Percentiles rank a stretch among this genome's conserved stretches.
phyloP scores from a whole-genome alignment of 2,888 invertebrate genomes.

The Morinoia aosen region DNA sequence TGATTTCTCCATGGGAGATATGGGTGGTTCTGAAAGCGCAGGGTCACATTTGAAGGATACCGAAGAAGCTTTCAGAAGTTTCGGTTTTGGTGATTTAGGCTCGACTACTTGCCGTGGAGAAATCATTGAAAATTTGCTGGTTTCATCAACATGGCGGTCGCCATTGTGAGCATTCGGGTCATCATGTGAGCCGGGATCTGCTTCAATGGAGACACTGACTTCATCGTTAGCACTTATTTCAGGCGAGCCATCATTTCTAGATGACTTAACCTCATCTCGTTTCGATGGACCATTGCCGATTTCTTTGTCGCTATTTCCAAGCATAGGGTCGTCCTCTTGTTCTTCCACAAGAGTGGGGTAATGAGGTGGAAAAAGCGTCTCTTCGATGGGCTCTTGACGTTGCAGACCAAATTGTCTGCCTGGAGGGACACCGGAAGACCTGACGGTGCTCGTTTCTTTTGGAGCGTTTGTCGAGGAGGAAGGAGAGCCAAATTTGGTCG shows the following conservation, averaged over 20 bases:
- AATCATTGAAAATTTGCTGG: background rate
- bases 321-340: constrained; percentile 59
- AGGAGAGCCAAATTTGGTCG: background rate
- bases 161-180: background rate
- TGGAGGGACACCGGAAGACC: constrained; percentile 34
- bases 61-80: background rate
- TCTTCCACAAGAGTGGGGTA: constrained; percentile 66
- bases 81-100: background rate
- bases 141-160: background rate
- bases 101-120: background rate
- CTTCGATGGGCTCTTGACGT: constrained; percentile 63
- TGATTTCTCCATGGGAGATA: background rate
- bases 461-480: background rate
- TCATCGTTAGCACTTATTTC: background rate
- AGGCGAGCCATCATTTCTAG: background rate
- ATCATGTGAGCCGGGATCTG: background rate
- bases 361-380: constrained; percentile 62
- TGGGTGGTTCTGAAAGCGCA: background rate
- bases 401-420: constrained; percentile 58
- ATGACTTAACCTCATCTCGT: background rate
- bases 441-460: background rate
- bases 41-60: constrained; percentile 10
- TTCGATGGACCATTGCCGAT: background rate
- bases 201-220: background rate
- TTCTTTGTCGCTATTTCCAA: constrained; percentile 4